Percentiles rank a stretch among this genome's conserved stretches.
phyloP scores from a whole-genome alignment of 1,140 invertebrate species.

The Danaus melanippus region DNA sequence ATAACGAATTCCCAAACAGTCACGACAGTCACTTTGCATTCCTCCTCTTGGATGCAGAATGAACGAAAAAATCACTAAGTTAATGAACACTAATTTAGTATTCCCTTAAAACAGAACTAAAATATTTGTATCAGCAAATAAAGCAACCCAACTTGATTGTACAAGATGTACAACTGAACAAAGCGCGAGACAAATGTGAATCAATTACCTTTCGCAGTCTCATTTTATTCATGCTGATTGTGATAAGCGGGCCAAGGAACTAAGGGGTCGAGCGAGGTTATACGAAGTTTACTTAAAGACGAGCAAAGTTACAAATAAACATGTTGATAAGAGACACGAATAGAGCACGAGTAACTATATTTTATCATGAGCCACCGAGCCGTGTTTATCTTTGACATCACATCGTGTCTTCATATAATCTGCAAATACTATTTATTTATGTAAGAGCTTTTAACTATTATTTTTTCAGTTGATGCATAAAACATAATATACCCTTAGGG shows the following conservation, averaged over 20 bases:
- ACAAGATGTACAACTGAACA: constrained; percentile 25
- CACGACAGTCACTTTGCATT: constrained; percentile 86
- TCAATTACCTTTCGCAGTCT: constrained; percentile 59
- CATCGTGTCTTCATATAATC: constrained; percentile 8
- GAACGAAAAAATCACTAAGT: constrained; percentile 60
- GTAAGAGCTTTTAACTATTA: no score
- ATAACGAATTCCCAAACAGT: constrained; percentile 88
- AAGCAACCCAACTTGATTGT: constrained; percentile 14
- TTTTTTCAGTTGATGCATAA: no score
- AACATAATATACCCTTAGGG: no score
- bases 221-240: constrained; percentile 65
- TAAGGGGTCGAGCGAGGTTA: constrained; percentile 64
- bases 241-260: constrained; percentile 64
- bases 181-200: constrained; percentile 43
- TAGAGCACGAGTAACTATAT: constrained; percentile 46
- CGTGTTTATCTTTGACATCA: constrained; percentile 18
- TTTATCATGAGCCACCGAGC: constrained; percentile 25
- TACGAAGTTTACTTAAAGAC: constrained; percentile 56
- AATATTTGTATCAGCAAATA: constrained; percentile 17
- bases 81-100: constrained; percentile 32
- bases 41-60: constrained; percentile 79
- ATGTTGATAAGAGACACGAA: constrained; percentile 62
- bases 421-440: neutral
- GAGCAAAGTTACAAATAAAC: constrained; percentile 44
- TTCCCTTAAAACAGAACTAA: constrained; percentile 17